Conservation (phyloP, 2,113 vertebrate species). For the Isichthys henryi region DNA sequence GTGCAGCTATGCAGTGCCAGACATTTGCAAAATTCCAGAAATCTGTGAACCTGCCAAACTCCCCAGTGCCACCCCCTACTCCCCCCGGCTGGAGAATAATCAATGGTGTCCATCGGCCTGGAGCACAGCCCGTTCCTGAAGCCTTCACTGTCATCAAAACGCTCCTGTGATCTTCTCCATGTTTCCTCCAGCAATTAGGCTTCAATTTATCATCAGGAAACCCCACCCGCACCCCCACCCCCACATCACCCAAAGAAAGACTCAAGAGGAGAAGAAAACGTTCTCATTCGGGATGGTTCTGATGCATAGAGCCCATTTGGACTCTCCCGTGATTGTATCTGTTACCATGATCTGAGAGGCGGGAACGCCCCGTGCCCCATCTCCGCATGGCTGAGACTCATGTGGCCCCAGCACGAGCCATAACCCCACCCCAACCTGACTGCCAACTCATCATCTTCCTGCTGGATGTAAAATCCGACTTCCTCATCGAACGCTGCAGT, state of each 20-base stretch:
- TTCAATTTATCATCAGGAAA: conserved; percentile 59
- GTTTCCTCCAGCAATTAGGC: conserved; percentile 67
- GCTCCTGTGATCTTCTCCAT: conserved; percentile 60
- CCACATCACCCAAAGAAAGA: conserved; percentile 18
- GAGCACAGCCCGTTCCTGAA: conserved; percentile 57
- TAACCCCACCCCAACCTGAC: not conserved
- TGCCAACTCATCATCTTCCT: not conserved
- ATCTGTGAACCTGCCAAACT: not conserved
- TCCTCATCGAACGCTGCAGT: not conserved
- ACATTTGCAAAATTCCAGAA: not conserved
- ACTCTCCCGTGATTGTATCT: conserved; percentile 47
- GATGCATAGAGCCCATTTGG: conserved; percentile 31
- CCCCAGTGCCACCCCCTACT: conserved; percentile 4
- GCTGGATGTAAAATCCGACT: not conserved
- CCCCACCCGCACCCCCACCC: not conserved
- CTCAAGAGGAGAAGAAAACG: conserved; percentile 42
- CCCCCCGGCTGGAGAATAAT: conserved; percentile 55
- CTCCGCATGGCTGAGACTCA: conserved; percentile 30
- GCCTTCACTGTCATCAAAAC: conserved; percentile 65
- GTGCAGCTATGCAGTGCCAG: not conserved
- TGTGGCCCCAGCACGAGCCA: not conserved
- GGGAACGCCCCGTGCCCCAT: conserved; percentile 28
- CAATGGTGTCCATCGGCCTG: conserved; percentile 42
- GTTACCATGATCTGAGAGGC: conserved; percentile 49
- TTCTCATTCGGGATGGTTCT: conserved; percentile 40